A percentile compares a stretch with the other conserved stretches of the same genome.
Conservation (phyloP, 2,888 invertebrate genomes). For the Drosophila aldrichi region DNA sequence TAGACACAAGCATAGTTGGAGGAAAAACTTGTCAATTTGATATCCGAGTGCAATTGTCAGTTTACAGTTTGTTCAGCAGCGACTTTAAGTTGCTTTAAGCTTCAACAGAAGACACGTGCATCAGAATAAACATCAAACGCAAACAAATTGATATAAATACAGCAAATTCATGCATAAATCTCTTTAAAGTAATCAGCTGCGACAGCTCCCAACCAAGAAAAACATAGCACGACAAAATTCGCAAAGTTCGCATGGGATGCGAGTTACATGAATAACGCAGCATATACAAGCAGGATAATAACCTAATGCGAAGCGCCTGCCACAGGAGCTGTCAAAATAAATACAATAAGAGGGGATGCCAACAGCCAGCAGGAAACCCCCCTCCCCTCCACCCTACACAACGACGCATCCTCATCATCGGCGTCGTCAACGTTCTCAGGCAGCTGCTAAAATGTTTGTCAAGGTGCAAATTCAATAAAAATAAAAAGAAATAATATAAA, state of each 20-base stretch:
- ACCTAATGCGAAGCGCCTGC: conserved; percentile 41
- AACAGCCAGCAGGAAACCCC: neutral
- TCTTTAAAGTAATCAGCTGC: conserved; percentile 55
- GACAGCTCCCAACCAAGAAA: conserved; percentile 11
- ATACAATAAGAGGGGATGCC: conserved; percentile 57
- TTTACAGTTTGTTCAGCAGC: neutral
- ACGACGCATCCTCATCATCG: conserved; percentile 42
- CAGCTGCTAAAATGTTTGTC: conserved; percentile 73
- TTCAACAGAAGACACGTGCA: conserved; percentile 33
- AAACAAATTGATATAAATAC: conserved; percentile 22
- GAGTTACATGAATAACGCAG: conserved; percentile 53
- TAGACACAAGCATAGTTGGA: neutral
- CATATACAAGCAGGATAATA: conserved; percentile 60
- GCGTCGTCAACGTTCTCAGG: conserved; percentile 31
- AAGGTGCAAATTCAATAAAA: conserved; percentile 80
- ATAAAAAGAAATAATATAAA: conserved; percentile 76
- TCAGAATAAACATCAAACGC: conserved; percentile 51
- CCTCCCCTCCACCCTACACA: too few relatives aligned
- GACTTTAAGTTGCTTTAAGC: conserved; percentile 39
- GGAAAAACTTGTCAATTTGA: conserved; percentile 67
- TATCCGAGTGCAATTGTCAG: conserved; percentile 31
- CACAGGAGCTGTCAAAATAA: conserved; percentile 74
- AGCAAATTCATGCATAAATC: conserved; percentile 61
- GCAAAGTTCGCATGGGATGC: conserved; percentile 21
- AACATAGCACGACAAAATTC: conserved; percentile 5